Evolutionary conservation across 2,113 vertebrate species (phyloP), one percentile per base, ranked within the genome.

Genomic region (Thunnus thynnus): DNA sequence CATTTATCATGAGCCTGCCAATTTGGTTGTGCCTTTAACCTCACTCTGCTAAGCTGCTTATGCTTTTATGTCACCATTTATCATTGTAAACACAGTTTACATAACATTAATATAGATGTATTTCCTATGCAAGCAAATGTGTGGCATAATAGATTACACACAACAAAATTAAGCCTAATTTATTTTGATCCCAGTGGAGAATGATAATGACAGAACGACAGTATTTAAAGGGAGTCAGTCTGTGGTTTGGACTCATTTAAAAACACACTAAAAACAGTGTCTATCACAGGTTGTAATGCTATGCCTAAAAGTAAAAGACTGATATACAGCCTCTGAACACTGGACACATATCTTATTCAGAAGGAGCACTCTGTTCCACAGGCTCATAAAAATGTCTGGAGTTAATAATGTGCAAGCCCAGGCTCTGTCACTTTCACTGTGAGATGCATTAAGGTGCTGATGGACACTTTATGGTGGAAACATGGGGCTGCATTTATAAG

Each of bases 401-500:
- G 89, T 92, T 91, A 91, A 90, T 93, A 92, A 92, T 91, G 90
- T 91, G 90, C 83, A 52, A 85, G 83, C 74, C 78, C 63, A 70
- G 89, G 68, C 75, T 83, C 84, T 88, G 87, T 89, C 89, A 91
- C 86, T 84, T 89, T 90, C 90, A 83, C 73, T 82, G 88, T 87
- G 90, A 83, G 84, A 90, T 77, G 81, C 90, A 93, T 93, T 93
- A 93, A 90, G 86, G 88, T 72, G 68, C 87, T 92, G 91, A 94
- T 92, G 86, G 92, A 90, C 88, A 90, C 87, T 91, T 93, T 90
- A 93, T 89, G 90, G 80, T 60, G 47, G 86, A 89, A 88, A 92
- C 92, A 90, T 87, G 91, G 89, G 64, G 82, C 83, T 90, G 92
- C 90, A 92, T 94, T 93, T 65, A 87, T 82, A 92, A 89, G 82